Conservation (phyloP, 2,797 vertebrate species). For the Anguilla anguilla region DNA sequence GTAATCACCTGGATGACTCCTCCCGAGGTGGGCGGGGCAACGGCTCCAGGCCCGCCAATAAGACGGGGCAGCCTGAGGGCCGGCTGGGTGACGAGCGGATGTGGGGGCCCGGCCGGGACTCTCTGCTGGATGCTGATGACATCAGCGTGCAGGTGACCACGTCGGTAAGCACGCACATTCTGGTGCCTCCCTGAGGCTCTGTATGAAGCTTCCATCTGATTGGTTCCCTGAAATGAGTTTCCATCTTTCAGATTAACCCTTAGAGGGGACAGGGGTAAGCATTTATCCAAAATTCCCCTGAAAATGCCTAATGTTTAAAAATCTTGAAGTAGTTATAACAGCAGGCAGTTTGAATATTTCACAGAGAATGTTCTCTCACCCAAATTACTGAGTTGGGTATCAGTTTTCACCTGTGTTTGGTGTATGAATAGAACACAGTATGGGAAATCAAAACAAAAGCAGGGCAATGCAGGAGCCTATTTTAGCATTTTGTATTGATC, state of each 20-base stretch:
- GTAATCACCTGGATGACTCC: conserved; percentile 73
- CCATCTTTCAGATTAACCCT: not conserved
- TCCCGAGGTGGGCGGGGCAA: conserved; percentile 75
- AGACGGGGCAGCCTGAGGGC: conserved; percentile 76
- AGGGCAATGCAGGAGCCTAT: not conserved
- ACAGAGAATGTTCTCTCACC: not conserved
- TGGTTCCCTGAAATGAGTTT: not conserved
- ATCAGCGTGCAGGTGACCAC: conserved; percentile 80
- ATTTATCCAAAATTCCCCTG: not conserved
- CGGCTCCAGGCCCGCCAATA: conserved; percentile 69
- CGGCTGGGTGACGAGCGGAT: conserved; percentile 70
- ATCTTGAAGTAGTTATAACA: not conserved
- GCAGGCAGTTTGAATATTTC: not conserved
- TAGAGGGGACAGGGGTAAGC: not conserved
- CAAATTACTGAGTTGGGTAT: not conserved
- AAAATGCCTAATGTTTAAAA: not conserved
- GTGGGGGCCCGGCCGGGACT: conserved; percentile 60
- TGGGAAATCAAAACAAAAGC: not conserved
- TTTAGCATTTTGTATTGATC: not conserved
- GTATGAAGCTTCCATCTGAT: not conserved
- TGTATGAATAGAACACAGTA: not conserved
- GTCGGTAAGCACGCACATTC: conserved; percentile 66
- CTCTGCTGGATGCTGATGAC: conserved; percentile 77
- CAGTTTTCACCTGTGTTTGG: not conserved
- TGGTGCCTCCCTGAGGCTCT: not conserved